These are phyloP conservation scores for Apamea epomidion DNA, from an alignment of 2,888 invertebrate genomes.

Conservation along the genomic window DNA sequence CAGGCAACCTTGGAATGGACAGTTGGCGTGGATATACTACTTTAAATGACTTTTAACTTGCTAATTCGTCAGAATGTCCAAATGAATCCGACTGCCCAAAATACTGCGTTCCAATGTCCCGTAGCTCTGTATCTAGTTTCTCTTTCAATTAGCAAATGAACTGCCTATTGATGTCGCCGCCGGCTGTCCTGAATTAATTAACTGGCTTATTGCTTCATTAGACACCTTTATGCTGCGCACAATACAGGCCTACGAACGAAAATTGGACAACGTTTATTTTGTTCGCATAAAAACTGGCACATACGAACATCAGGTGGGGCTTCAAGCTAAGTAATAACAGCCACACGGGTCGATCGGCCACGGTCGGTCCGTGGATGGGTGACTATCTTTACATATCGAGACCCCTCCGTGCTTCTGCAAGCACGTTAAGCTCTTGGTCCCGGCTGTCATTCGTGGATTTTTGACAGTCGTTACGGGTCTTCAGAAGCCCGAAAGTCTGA, in stretches of 20 bases:
- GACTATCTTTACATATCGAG: too few relatives aligned
- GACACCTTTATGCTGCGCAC: constrained; percentile 13
- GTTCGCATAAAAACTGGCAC: neutral
- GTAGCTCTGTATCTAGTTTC: neutral
- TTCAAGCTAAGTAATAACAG: too few relatives aligned
- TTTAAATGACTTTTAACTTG: neutral
- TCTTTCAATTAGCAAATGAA: constrained; percentile 42
- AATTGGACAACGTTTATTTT: neutral
- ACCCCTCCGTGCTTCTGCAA: too few relatives aligned
- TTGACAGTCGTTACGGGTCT: too few relatives aligned
- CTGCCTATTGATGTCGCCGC: constrained; percentile 30
- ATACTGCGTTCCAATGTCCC: neutral
- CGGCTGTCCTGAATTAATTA: constrained; percentile 43
- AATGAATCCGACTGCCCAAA: neutral
- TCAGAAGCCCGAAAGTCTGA: too few relatives aligned
- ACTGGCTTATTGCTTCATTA: constrained; percentile 49
- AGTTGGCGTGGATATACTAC: too few relatives aligned
- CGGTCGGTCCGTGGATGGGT: too few relatives aligned
- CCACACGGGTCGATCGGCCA: neutral
- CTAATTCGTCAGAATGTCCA: neutral
- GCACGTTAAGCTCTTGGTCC: too few relatives aligned
- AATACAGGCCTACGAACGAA: neutral
- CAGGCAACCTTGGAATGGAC: too few relatives aligned
- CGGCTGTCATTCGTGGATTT: too few relatives aligned
- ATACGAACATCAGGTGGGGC: neutral